Conservation (phyloP, 2,888 invertebrate genomes). For the Zaprionus bogoriensis region DNA sequence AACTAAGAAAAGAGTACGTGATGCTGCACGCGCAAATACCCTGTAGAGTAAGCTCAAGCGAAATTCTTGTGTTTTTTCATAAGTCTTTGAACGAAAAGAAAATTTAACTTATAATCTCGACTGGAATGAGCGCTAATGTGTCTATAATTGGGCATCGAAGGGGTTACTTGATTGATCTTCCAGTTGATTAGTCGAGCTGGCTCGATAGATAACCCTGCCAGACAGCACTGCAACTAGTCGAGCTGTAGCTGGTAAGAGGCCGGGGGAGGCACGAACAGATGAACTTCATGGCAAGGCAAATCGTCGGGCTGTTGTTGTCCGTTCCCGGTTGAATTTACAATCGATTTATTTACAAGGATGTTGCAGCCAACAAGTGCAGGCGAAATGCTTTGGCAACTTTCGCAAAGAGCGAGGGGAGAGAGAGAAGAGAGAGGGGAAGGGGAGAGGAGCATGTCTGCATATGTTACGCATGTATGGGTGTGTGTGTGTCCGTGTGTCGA, state of each 20-base stretch:
- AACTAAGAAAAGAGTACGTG: neutral
- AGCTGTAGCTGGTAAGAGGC: too few species aligned
- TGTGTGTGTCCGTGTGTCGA: slow-evolving; percentile 24
- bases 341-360: slow-evolving; percentile 61
- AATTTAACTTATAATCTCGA: too few species aligned
- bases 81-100: too few species aligned
- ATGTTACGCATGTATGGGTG: slow-evolving; percentile 11
- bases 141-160: neutral
- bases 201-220: neutral
- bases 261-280: neutral
- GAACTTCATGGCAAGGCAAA: neutral
- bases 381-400: slow-evolving; percentile 44
- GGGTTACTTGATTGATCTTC: neutral
- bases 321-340: slow-evolving; percentile 37
- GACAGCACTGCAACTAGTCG: neutral
- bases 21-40: neutral
- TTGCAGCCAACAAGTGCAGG: slow-evolving; percentile 26
- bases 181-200: neutral
- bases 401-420: slow-evolving; percentile 12
- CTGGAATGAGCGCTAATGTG: too few species aligned
- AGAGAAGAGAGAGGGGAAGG: neutral
- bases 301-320: neutral
- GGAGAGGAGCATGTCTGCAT: slow-evolving; percentile 22
- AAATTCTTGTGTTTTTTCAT: too few species aligned
- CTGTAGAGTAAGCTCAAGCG: neutral